Percentiles rank a stretch among this genome's conserved stretches.
Conservation (phyloP, 2,113 vertebrate species). For the Stigmatopora argus region DNA sequence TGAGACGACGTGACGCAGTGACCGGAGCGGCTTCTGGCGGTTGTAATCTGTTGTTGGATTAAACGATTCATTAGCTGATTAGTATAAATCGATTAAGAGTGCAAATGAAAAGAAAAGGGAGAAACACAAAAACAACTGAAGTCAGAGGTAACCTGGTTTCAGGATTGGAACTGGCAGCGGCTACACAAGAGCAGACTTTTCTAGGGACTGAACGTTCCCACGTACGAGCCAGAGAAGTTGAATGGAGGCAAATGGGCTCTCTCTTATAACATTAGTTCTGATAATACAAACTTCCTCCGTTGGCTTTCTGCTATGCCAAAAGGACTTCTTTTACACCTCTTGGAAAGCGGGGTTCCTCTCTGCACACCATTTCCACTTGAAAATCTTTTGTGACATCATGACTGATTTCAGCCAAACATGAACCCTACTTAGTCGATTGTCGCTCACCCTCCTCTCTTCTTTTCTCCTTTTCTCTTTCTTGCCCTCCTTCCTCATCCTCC, state of each 20-base stretch:
- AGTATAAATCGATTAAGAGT: slow-evolving; percentile 39
- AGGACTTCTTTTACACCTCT: not conserved
- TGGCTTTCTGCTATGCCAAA: not conserved
- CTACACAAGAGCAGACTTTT: not conserved
- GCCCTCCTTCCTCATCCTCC: not conserved
- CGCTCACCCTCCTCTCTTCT: not conserved
- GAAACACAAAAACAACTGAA: slow-evolving; percentile 23
- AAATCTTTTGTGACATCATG: not conserved
- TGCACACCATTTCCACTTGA: not conserved
- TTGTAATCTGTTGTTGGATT: slow-evolving; percentile 42
- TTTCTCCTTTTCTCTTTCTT: not conserved
- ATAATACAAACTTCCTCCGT: not conserved
- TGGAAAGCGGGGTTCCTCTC: not conserved
- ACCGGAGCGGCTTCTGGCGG: not conserved
- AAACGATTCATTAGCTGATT: slow-evolving; percentile 50
- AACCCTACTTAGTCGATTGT: not conserved
- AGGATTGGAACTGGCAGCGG: not conserved
- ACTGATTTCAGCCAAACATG: not conserved
- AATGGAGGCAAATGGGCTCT: not conserved
- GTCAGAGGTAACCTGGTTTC: slow-evolving; percentile 18
- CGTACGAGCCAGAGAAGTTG: not conserved
- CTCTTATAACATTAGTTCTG: not conserved
- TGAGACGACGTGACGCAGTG: slow-evolving; percentile 4
- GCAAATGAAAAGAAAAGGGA: slow-evolving; percentile 49
- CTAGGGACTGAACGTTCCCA: not conserved